Conservation (phyloP, 2,113 vertebrate species). For the Poicephalus gulielmi region DNA sequence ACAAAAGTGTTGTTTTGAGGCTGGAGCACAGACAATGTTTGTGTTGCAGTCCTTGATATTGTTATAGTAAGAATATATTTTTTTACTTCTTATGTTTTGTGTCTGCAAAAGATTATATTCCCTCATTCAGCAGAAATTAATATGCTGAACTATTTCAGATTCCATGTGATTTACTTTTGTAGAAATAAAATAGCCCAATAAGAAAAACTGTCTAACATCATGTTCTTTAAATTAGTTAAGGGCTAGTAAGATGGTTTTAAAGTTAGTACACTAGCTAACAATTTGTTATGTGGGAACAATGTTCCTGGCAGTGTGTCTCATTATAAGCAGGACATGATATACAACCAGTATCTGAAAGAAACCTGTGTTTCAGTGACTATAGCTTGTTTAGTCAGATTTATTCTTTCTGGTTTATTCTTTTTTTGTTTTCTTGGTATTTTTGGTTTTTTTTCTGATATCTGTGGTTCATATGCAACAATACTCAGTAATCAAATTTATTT, state of each 20-base stretch:
- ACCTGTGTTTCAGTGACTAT: neutral
- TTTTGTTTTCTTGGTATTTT: neutral
- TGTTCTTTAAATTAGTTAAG: neutral
- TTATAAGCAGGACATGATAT: neutral
- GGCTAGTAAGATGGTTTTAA: neutral
- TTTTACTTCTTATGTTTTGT: neutral
- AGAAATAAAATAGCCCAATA: neutral
- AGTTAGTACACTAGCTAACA: neutral
- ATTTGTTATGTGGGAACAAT: neutral
- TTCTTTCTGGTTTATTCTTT: neutral
- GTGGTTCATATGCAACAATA: neutral
- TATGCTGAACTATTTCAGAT: neutral
- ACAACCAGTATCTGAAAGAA: neutral
- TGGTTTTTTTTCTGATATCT: neutral
- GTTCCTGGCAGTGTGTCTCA: neutral
- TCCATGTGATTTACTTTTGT: neutral
- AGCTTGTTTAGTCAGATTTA: neutral
- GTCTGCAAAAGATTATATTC: neutral
- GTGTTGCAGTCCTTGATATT: neutral
- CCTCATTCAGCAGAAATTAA: neutral
- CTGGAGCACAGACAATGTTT: neutral
- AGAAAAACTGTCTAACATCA: neutral
- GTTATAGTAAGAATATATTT: neutral
- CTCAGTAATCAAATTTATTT: neutral
- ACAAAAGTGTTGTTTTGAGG: neutral